Evolutionary conservation across 2,888 invertebrate genomes (phyloP).

Genomic region (Tenthredo distinguenda): DNA sequence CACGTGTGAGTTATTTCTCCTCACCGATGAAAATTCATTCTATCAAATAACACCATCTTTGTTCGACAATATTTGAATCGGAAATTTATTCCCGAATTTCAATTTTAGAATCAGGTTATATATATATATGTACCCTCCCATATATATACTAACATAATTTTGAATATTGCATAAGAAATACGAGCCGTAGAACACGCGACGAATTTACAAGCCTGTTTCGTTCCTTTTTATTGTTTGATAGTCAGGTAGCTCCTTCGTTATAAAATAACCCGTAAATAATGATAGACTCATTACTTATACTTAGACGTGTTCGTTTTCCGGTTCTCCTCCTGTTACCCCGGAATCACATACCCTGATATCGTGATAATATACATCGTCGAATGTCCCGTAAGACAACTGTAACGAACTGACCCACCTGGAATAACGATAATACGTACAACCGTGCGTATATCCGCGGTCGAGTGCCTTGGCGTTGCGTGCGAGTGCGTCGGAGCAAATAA

Average conservation of each 20-base stretch:
- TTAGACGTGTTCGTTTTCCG: conserved; percentile 2
- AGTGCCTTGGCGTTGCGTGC: background rate
- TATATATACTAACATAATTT: background rate
- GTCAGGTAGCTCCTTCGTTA: background rate
- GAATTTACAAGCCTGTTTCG: background rate
- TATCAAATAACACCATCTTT: conserved; percentile 26
- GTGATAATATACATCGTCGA: conserved; percentile 3
- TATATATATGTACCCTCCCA: background rate
- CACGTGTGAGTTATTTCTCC: background rate
- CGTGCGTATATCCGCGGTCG: background rate
- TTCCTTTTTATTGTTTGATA: background rate
- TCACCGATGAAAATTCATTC: conserved; percentile 5
- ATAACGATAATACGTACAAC: background rate
- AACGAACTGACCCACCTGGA: conserved; percentile 23
- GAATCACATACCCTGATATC: background rate
- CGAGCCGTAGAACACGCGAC: conserved; percentile 3
- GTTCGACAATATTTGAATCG: conserved; percentile 13
- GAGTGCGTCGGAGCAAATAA: background rate
- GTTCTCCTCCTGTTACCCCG: background rate
- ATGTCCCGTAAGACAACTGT: conserved; percentile 39
- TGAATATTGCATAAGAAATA: conserved; percentile 30
- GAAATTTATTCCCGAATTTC: conserved; percentile 8
- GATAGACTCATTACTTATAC: background rate
- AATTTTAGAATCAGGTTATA: conserved; percentile 15
- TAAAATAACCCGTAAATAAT: background rate